Evolutionary conservation across 2,797 vertebrate genomes (phyloP).

Genomic region (Poeciliopsis paucimaculata): DNA sequence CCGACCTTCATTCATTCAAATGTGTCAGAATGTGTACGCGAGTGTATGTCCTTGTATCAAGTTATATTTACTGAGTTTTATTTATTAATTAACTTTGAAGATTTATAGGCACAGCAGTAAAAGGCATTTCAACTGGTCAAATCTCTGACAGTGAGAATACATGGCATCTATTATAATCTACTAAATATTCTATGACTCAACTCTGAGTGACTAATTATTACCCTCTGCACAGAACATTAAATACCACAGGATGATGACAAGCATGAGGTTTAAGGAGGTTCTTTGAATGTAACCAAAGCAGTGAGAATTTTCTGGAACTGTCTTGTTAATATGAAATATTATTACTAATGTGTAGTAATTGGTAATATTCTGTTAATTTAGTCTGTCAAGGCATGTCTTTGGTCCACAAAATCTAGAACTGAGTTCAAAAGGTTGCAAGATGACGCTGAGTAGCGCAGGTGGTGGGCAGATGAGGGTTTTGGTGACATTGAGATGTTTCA

Average conservation of each 20-base stretch:
- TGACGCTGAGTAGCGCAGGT: background rate
- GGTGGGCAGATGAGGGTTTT: background rate
- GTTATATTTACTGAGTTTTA: background rate
- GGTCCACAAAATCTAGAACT: background rate
- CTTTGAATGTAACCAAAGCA: background rate
- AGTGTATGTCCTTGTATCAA: background rate
- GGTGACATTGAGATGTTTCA: background rate
- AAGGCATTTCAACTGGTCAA: background rate
- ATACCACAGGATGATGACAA: background rate
- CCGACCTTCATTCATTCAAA: background rate
- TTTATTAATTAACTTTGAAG: no score
- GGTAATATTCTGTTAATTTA: background rate
- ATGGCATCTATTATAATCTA: background rate
- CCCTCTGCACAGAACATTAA: background rate
- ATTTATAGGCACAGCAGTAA: background rate
- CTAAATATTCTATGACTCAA: background rate
- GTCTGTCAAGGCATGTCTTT: background rate
- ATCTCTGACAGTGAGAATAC: background rate
- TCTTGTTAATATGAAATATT: background rate
- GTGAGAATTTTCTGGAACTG: background rate
- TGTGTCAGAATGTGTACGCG: background rate
- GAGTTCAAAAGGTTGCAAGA: background rate
- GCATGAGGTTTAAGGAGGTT: background rate
- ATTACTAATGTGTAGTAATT: background rate
- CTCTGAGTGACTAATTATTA: constrained; percentile 1